These are phyloP conservation scores for Anolis carolinensis DNA, from an alignment of 2,113 vertebrate genomes.

Conservation along the genomic window DNA sequence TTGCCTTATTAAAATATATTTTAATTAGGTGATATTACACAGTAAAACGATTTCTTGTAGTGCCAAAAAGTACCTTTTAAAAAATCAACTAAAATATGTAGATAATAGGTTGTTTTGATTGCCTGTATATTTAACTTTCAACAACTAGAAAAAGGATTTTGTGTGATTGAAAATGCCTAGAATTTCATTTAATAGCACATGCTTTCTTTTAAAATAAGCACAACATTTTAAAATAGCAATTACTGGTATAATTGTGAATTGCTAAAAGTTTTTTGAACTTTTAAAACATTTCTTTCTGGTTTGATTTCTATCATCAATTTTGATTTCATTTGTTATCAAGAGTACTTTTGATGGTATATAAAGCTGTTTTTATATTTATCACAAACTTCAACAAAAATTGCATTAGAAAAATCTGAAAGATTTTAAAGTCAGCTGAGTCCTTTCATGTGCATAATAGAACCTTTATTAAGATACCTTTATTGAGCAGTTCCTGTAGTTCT, in stretches of 20 bases:
- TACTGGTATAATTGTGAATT: constrained; percentile 75
- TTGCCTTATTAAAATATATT: constrained; percentile 49
- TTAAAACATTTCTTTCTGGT: constrained; percentile 73
- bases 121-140: constrained; percentile 75
- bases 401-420: constrained; percentile 16
- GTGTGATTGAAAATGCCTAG: constrained; percentile 75
- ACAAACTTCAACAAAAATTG: constrained; percentile 42
- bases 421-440: neutral
- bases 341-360: constrained; percentile 63
- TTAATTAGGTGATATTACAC: constrained; percentile 50
- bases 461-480: neutral
- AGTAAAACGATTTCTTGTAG: constrained; percentile 57
- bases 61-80: constrained; percentile 62
- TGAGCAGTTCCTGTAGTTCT: constrained; percentile 17
- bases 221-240: constrained; percentile 82
- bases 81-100: constrained; percentile 79
- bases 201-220: constrained; percentile 72
- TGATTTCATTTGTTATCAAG: constrained; percentile 73
- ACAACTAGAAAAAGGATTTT: constrained; percentile 68
- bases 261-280: constrained; percentile 74
- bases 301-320: constrained; percentile 76
- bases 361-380: constrained; percentile 41
- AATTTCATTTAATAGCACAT: constrained; percentile 73
- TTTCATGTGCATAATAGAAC: neutral
- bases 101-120: constrained; percentile 79